Conservation (phyloP, 2,888 invertebrate species). For the Drosophila picticornis region DNA sequence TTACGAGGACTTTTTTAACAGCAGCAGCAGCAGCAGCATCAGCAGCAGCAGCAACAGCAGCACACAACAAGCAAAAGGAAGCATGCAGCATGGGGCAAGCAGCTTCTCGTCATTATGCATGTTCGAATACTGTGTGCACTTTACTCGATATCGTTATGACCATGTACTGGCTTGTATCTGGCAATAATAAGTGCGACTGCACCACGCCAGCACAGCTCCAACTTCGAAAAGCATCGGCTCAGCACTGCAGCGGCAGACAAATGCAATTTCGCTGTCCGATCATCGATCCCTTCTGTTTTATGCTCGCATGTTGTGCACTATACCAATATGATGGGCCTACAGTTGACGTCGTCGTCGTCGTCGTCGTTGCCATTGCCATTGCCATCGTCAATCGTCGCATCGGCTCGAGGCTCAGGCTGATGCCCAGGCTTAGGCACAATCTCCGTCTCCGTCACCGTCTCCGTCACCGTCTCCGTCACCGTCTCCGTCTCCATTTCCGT, state of each 20-base stretch:
- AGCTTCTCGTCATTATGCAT: conserved; percentile 58
- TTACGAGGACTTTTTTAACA: conserved; percentile 51
- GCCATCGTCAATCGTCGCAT: conserved; percentile 52
- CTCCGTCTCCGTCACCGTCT: background rate
- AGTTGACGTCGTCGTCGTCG: conserved; percentile 47
- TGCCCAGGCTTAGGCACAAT: conserved; percentile 7
- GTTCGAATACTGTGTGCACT: conserved; percentile 52
- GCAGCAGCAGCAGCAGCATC: background rate
- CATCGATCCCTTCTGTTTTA: conserved; percentile 69
- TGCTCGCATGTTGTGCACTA: conserved; percentile 63
- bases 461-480: background rate
- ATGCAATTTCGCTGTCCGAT: conserved; percentile 74
- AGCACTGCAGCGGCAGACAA: conserved; percentile 43
- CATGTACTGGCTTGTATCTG: conserved; percentile 31
- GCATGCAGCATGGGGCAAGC: conserved; percentile 6
- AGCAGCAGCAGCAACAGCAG: background rate
- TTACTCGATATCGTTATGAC: conserved; percentile 64
- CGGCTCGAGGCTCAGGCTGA: conserved; percentile 21
- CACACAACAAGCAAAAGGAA: background rate
- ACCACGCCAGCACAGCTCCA: conserved; percentile 2
- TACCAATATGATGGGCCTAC: conserved; percentile 55
- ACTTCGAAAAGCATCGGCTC: background rate
- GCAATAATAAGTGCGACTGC: conserved; percentile 56
- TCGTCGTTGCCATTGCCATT: conserved; percentile 27
- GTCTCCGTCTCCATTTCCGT: background rate